Percentiles rank a stretch among this genome's conserved stretches.
Conservation (phyloP, 1,140 invertebrate genomes). For the Monochamus saltuarius region DNA sequence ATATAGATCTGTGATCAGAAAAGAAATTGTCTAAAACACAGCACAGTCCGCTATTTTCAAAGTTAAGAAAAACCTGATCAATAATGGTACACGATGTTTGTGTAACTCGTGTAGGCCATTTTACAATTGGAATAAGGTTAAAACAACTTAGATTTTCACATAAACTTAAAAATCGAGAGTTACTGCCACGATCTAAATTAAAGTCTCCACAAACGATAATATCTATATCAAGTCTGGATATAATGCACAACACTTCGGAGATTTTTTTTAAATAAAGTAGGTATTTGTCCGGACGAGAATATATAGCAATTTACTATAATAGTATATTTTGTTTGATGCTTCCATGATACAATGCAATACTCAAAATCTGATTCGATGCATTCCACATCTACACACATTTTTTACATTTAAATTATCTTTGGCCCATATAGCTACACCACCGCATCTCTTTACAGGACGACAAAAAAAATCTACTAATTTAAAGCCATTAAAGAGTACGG, state of each 20-base stretch:
- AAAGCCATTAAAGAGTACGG: no score
- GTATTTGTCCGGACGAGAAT: background rate
- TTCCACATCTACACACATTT: no score
- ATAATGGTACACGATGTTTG: background rate
- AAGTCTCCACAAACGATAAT: conserved; percentile 3
- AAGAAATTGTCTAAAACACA: background rate
- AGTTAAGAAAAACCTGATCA: background rate
- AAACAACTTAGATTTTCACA: background rate
- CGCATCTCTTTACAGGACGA: no score
- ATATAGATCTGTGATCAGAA: background rate
- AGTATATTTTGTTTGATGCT: no score
- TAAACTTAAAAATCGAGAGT: background rate
- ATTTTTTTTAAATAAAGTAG: background rate
- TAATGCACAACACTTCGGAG: background rate
- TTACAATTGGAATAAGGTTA: background rate
- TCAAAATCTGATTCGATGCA: no score
- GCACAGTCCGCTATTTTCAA: background rate
- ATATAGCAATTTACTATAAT: background rate
- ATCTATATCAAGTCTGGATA: background rate
- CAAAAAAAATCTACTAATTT: no score
- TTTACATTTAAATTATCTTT: no score
- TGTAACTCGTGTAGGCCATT: background rate
- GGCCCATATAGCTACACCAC: no score
- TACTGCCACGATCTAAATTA: background rate
- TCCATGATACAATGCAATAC: no score